Evolutionary conservation across 53 echinoderm and acorn worm species (phyloP), one percentile per base, ranked within the genome.

Genomic region (Crossaster papposus): DNA sequence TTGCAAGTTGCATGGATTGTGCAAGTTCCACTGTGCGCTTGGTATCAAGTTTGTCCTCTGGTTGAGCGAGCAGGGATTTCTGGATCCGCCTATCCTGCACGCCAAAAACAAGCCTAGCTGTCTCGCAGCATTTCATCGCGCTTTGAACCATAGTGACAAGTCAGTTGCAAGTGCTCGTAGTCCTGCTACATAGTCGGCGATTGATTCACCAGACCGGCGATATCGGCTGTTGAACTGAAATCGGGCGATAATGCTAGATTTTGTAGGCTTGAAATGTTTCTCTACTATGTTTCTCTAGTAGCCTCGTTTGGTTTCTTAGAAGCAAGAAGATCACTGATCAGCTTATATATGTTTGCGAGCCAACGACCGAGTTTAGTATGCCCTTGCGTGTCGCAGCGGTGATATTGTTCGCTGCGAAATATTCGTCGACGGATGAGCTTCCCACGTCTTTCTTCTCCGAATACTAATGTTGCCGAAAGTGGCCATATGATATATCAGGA

Each of bases 71-170:
- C 24, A 88, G 78, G 55, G 20, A 77, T 78, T 33, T 88, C 44
- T 88, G 88, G 15, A 88, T 64, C 20, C n/a, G 38, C n/a, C 35
- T 30, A 64, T 88, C 77, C 51, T 87, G 72, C 36, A 58, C 63
- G 26, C 88, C 78, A 78, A 78, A 88, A 26, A 88, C 78, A 29
- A 88, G 64, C 62, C 88, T n/a, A n/a, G n/a, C n/a, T 22, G 88
- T 88, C 88, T 36, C 76, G 23, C 62, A 77, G 77, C 88, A 88
- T 88, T 8, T 88, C 88, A 88, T 88, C 64, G 50, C 75, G 75
- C n/a, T 72, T 87, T 38, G 36, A 44, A 1, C 78, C 78, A 78
- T 77, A 77, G 51, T 83, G 3, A 83, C 89, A n/a, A 82, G 73
- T 65, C 63, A 8, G 70, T 54, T 13, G 93, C 82, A 17, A 72